These are phyloP conservation scores for Ursus arctos DNA, from an alignment of 2,113 vertebrate species.

Conservation along the genomic window DNA sequence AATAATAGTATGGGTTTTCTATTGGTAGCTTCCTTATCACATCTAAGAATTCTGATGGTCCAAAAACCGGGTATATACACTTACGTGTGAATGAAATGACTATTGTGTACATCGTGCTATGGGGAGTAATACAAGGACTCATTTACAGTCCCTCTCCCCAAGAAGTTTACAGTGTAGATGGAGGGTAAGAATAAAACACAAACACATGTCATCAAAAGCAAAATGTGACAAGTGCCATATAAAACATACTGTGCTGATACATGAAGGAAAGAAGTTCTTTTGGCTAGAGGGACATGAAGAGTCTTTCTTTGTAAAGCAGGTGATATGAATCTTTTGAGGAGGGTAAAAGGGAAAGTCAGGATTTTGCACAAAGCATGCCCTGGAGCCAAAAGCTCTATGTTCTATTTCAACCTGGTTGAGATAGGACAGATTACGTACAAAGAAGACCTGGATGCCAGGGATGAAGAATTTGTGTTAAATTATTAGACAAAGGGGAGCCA, in stretches of 20 bases:
- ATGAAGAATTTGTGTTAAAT: not conserved
- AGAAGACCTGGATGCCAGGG: not conserved
- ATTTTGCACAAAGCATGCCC: not conserved
- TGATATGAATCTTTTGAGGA: not conserved
- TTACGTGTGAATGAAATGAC: not conserved
- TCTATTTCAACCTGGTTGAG: not conserved
- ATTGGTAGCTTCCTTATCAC: not conserved
- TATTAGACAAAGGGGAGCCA: not conserved
- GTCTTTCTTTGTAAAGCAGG: conserved; percentile 8
- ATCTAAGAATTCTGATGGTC: not conserved
- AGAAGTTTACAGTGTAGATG: not conserved
- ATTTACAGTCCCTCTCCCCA: not conserved
- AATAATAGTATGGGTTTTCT: not conserved
- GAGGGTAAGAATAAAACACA: not conserved
- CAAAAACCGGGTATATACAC: not conserved
- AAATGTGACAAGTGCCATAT: not conserved
- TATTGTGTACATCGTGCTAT: not conserved
- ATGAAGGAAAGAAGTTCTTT: not conserved
- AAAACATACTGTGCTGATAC: not conserved
- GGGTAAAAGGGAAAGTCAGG: not conserved
- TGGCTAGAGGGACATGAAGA: not conserved
- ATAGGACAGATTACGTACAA: not conserved
- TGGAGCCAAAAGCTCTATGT: not conserved
- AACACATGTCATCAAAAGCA: not conserved
- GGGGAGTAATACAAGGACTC: not conserved